Conservation (phyloP, 2,113 vertebrate species). For the Echinops telfairi region DNA sequence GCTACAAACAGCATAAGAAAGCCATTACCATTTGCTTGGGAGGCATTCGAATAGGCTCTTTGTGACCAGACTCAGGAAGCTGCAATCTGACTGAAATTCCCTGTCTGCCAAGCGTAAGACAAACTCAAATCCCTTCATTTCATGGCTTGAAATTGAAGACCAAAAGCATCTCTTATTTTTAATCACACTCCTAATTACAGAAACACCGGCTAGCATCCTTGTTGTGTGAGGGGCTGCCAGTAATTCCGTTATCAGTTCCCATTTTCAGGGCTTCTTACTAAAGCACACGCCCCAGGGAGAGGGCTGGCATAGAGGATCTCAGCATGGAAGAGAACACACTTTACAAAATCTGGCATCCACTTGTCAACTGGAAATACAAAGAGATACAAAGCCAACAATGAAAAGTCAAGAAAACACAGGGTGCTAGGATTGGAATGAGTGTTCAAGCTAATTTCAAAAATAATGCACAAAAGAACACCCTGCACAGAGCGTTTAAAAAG, state of each 20-base stretch:
- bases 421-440: constrained; percentile 10
- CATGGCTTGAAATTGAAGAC: constrained; percentile 73
- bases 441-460: constrained; percentile 48
- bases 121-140: constrained; percentile 72
- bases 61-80: constrained; percentile 55
- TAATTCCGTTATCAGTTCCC: constrained; percentile 71
- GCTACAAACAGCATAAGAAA: constrained; percentile 58
- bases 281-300: constrained; percentile 69
- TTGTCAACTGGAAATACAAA: constrained; percentile 74
- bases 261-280: constrained; percentile 73
- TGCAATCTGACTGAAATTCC: constrained; percentile 56
- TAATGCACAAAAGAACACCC: constrained; percentile 54
- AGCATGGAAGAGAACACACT: constrained; percentile 70
- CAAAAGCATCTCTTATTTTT: constrained; percentile 71
- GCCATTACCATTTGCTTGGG: constrained; percentile 37
- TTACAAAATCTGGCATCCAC: constrained; percentile 77
- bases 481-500: not conserved
- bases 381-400: constrained; percentile 77
- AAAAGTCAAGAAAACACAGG: constrained; percentile 59
- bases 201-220: constrained; percentile 43
- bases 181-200: constrained; percentile 78
- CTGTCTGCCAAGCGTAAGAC: constrained; percentile 69
- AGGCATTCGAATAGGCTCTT: constrained; percentile 63
- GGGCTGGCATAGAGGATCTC: constrained; percentile 62
- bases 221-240: constrained; percentile 58